Base-by-base conservation (phyloP, 1,140 invertebrate species). In the Hyposmocoma kahamanoa region DNA sequence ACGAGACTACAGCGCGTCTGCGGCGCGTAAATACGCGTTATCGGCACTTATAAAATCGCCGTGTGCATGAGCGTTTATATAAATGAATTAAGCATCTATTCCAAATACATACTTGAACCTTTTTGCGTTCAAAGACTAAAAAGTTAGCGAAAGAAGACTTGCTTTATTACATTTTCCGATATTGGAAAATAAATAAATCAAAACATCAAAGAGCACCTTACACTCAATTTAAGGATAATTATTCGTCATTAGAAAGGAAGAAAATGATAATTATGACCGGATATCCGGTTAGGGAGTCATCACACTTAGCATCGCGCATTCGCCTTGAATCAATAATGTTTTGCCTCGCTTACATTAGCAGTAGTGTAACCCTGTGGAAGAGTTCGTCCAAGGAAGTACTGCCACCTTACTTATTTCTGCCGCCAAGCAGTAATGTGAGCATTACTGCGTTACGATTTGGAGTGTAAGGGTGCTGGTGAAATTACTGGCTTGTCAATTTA, bases 241-340 rank as follows among this genome's bases (percentile, higher is more conserved):
- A 53, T 43, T 50, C 47, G 47, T 46, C 56, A 53, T n/a, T n/a
- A 58, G 60, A 54, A 46, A 57, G 50, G 54, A 54, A 60, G 54
- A 61, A 67, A 64, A 60, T 60, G 68, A 64, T 68, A 62, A 68
- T 62, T 62, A 28, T 53, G 11, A 30, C 56, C 56, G 63, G 61
- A 64, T 67, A 70, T 70, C 67, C 67, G 52, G 63, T 67, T 64
- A 69, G 62, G 62, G n/a, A n/a, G n/a, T n/a, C n/a, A n/a, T n/a
- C n/a, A n/a, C n/a, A n/a, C n/a, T n/a, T n/a, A n/a, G n/a, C n/a
- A n/a, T n/a, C n/a, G n/a, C n/a, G n/a, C n/a, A n/a, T n/a, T n/a
- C n/a, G n/a, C n/a, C n/a, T n/a, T n/a, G n/a, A n/a, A n/a, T n/a
- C n/a, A n/a, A n/a, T n/a, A n/a, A n/a, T n/a, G n/a, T n/a, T n/a